Conservation (phyloP, 1,140 invertebrate genomes). For the Zaprionus ghesquierei region DNA sequence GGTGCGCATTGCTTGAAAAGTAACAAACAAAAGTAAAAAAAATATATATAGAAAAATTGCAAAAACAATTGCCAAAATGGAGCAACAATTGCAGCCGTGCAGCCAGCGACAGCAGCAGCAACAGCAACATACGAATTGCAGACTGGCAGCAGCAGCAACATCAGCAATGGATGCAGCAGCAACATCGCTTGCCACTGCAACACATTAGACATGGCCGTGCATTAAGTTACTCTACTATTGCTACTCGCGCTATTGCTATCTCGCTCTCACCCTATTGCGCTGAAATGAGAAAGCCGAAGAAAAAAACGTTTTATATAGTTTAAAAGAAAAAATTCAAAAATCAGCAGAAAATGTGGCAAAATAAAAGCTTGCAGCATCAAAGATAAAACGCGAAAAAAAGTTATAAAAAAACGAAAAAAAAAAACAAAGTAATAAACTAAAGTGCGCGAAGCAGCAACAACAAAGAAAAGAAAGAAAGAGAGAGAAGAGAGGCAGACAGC, state of each 20-base stretch:
- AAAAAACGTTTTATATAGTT: constrained; percentile 44
- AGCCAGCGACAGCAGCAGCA: constrained; percentile 18
- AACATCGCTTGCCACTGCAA: constrained; percentile 3
- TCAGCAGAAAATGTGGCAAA: constrained; percentile 34
- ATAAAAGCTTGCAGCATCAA: constrained; percentile 30
- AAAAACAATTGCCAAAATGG: constrained; percentile 31
- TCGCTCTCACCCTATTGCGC: constrained; percentile 5
- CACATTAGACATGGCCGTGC: constrained; percentile 20
- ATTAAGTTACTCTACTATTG: constrained; percentile 17
- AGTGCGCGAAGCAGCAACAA: constrained; percentile 29
- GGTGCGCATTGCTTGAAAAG: constrained; percentile 22
- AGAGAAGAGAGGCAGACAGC: constrained; percentile 10
- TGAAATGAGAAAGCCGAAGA: constrained; percentile 60
- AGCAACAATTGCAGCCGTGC: constrained; percentile 36
- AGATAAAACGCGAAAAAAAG: constrained; percentile 34
- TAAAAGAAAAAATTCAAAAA: constrained; percentile 45
- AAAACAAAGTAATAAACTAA: constrained; percentile 6
- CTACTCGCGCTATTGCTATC: background rate
- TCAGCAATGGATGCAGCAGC: background rate
- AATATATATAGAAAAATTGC: background rate
- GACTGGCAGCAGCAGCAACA: constrained; percentile 10
- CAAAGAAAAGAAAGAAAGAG: constrained; percentile 10
- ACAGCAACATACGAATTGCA: constrained; percentile 22
- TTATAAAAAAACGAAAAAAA: constrained; percentile 31
- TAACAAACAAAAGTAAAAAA: background rate